phyloP scores from a whole-genome alignment of 2,888 invertebrate species.

The Therioaphis trifolii region DNA sequence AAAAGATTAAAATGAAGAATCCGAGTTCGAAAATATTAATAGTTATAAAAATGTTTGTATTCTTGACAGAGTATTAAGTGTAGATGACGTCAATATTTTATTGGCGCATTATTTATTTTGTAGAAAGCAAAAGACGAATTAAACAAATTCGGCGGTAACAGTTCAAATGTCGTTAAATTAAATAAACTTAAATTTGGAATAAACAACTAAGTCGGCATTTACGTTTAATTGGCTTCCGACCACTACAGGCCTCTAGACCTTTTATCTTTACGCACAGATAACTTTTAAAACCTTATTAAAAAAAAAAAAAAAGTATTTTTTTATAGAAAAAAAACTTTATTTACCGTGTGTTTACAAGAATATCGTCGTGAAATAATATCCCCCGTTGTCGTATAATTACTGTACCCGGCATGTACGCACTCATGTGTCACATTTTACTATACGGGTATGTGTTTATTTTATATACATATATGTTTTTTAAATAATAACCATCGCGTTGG shows the following conservation, averaged over 20 bases:
- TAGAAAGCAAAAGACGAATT: too few relatives aligned
- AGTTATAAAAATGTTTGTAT: too few relatives aligned
- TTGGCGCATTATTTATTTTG: neutral
- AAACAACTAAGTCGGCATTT: too few relatives aligned
- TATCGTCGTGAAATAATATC: conserved; percentile 1
- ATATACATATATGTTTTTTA: conserved; percentile 2
- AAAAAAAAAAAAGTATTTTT: neutral
- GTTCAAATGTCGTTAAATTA: too few relatives aligned
- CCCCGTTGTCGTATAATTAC: neutral
- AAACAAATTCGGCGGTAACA: too few relatives aligned
- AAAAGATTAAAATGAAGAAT: too few relatives aligned
- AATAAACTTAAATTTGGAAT: too few relatives aligned
- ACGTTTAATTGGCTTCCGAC: neutral
- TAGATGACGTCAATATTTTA: too few relatives aligned
- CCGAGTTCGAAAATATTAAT: too few relatives aligned
- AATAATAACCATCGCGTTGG: neutral
- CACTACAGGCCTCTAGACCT: neutral
- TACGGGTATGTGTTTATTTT: neutral
- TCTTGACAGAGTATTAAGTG: too few relatives aligned
- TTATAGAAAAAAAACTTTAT: neutral
- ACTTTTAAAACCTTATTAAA: neutral
- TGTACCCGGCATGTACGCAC: neutral
- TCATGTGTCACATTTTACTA: neutral
- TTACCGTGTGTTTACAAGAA: neutral
- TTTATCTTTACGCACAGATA: neutral